phyloP scores from a whole-genome alignment of 1,140 invertebrate genomes.

The Tyrophagus putrescentiae region DNA sequence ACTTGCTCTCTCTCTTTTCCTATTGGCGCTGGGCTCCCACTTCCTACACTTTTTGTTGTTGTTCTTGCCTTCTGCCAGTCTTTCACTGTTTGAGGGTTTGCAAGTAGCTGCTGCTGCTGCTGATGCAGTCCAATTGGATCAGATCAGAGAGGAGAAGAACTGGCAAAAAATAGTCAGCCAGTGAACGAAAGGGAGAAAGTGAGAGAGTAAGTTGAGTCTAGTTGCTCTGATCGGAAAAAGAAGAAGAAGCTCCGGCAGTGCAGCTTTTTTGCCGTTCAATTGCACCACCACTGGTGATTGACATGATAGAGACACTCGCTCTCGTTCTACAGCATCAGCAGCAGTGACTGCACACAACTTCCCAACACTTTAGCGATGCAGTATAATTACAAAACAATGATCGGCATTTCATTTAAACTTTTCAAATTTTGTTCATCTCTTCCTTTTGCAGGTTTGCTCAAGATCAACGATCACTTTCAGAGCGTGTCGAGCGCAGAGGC shows the following conservation, averaged over 20 bases:
- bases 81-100: not conserved
- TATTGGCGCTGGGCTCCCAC: not conserved
- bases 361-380: no score
- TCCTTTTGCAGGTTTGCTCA: not conserved
- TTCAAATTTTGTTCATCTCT: no score
- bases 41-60: not conserved
- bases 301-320: not conserved
- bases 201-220: no score
- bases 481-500: constrained; percentile 47
- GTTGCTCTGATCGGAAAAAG: not conserved
- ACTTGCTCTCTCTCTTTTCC: not conserved
- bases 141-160: no score
- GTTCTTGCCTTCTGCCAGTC: not conserved
- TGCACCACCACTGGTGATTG: not conserved
- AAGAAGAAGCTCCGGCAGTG: not conserved
- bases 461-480: constrained; percentile 37
- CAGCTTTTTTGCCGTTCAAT: not conserved
- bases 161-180: no score
- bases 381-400: no score
- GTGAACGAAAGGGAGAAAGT: no score
- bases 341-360: no score
- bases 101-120: not conserved
- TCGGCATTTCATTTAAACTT: not conserved
- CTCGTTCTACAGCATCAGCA: no score
- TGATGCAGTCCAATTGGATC: no score